Base-by-base conservation (phyloP, 2,888 invertebrate species). In the Linyphia triangularis region DNA sequence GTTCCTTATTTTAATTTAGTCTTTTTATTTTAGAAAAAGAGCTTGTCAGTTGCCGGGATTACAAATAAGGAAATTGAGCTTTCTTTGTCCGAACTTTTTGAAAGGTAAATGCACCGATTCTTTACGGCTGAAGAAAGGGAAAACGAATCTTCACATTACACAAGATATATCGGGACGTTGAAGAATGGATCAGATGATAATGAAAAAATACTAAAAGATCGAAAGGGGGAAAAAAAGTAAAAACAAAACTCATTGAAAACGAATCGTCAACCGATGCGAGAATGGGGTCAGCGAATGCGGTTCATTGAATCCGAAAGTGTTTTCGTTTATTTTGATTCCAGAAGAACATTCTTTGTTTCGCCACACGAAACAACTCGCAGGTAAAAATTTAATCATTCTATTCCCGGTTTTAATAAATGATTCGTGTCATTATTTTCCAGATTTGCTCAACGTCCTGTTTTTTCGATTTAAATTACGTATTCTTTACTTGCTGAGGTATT, bases 251-350 rank as follows among this genome's bases (percentile, higher is more conserved):
- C 26, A 26, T 37, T 22, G 37, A 63, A 77, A 24, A 24, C 77
- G 24, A 61, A 40, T 61, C 57, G 26, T n/a, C 19, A 72, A 5
- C 24, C 2, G 24, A 65, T n/a, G 33, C 6, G 30, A 65, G 51
- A 81, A 81, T 81, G 67, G 43, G 83, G 61, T 24, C 83, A 83
- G 5, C 6, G 6, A 43, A n/a, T 19, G 28, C 5, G 67, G 83
- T 83, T 83, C 83, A 83, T 83, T 73, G 73, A 73, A 83, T 83
- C 30, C 57, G 65, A 73, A 83, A 83, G 73, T 43, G 67, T 70
- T 81, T 51, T 69, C 43, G 24, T 22, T 77, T 77, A 37, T 77
- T 63, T 77, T 75, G 33, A 19, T 73, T 73, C 24, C 37, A 65
- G 30, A 65, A 65, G 24, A 19, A 43, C 40, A 70, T 43, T 16